Evolutionary conservation across 2,888 invertebrate genomes (phyloP), one percentile per base, ranked within the genome.

Genomic region (Dolichopus griseipennis): DNA sequence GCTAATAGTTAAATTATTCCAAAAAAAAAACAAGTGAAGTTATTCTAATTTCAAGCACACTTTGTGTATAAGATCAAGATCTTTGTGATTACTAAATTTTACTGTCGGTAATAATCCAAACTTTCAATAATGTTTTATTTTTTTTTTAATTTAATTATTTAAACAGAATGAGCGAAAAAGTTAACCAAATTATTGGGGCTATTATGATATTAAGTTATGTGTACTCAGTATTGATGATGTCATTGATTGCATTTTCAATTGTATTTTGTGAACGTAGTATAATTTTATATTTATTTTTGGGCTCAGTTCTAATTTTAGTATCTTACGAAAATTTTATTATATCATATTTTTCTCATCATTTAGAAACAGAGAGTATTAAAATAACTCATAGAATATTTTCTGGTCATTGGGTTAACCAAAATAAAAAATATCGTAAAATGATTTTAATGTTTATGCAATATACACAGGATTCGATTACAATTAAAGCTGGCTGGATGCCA

Each of bases 361-460:
- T 52, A 2, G 52, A 52, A 52, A 18, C 52, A 12, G 52, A 52
- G 15, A 52, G 52, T 18, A 2, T 7, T 18, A 12, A 52, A 52
- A 52, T 52, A 18, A 52, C 52, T 18, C 52, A 52, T 3, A 12
- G n/a, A 52, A 52, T 52, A 52, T 52, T 18, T 52, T 52, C 15
- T 12, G 18, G 52, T n/a, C 1, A 52, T 52, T 52, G 52, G 52
- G 6, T 52, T 18, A 3, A 52, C 15, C 18, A 52, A 6, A 6
- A 15, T 52, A 52, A 52, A 52, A 52, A n/a, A 18, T 52, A 12
- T 52, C 52, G 52, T 52, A 52, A 52, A 52, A 52, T 7, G 6
- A 52, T 52, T 52, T 52, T 52, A 52, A 52, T 52, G 52, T 52
- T 52, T 52, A 52, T 52, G 52, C 52, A 52, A 52, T 52, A 6